Base-by-base conservation (phyloP, 1,140 invertebrate genomes). In the Prorops nasuta region DNA sequence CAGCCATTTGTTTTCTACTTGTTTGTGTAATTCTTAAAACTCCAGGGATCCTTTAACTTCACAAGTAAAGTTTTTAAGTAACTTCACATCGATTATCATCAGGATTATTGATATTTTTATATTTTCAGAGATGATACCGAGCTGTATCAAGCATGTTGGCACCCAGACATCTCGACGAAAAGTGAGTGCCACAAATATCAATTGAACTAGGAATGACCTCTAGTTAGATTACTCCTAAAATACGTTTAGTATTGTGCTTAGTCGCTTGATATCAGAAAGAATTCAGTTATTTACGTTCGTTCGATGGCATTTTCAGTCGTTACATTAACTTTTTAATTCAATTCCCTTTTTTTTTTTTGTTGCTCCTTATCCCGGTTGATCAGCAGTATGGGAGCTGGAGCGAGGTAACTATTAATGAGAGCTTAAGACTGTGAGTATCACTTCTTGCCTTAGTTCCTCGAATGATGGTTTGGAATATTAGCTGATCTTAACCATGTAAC, bases 341-440 rank as follows among this genome's bases (percentile, higher is more conserved):
- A 41, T 41, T 24, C 24, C 18, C 12, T 20, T 41, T 46, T 36
- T 10, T 44, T 52, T 21, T 44, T 47, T 55, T 47, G 19, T 56
- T 39, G 35, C 38, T 49, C 35, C 44, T 35, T 50, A 60, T 49
- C 21, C 36, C 34, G 42, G 28, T 15, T 45, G 42, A 38, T 54
- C 36, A 20, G 34, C 63, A 75, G 72, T 75, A 69, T 42, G 70
- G 67, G 48, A 74, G 66, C 51, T 75, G 72, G 72, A 74, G 66
- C 55, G 64, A 71, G 72, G 72, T 75, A 75, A 72, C 71, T 75
- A 74, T 68, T 44, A 28, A 28, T 10, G 24, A 28, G 10, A 10
- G 10, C 4, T 28, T 10, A n/a, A n/a, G n/a, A 7, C 14, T 55
- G 12, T 51, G 24, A 28, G 24, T 28, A 37, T 37, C 35, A 17